Percentiles rank a stretch among this genome's conserved stretches.
phyloP scores from a whole-genome alignment of 2,113 vertebrate species.

The Notarius lentiginosus region DNA sequence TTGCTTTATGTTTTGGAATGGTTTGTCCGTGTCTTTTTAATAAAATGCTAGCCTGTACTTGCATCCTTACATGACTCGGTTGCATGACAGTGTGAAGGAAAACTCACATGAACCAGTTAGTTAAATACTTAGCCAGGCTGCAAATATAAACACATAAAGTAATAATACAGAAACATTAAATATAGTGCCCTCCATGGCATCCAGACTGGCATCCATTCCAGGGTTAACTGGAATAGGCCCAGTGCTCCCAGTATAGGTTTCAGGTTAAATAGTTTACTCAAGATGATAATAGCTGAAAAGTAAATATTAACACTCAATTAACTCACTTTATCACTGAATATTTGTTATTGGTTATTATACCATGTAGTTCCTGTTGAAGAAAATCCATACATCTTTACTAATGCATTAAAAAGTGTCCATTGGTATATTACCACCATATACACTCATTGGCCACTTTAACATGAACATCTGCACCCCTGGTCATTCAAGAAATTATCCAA shows the following conservation, averaged over 20 bases:
- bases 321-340: background rate
- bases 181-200: background rate
- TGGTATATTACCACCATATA: background rate
- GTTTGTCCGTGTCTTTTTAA: no score
- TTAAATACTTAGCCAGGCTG: background rate
- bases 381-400: background rate
- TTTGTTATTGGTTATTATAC: background rate
- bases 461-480: background rate
- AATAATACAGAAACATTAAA: background rate
- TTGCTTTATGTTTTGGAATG: no score
- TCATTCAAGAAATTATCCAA: background rate
- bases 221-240: background rate
- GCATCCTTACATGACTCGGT: no score
- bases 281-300: background rate
- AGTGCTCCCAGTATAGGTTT: background rate
- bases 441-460: background rate
- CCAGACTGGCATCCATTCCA: background rate
- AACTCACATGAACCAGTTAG: background rate
- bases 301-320: background rate
- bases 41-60: no score
- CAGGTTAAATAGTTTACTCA: background rate
- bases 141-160: background rate
- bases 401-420: no score
- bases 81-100: no score
- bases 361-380: no score